Conservation (phyloP, 1,140 invertebrate species). For the Bombus terrestris region DNA sequence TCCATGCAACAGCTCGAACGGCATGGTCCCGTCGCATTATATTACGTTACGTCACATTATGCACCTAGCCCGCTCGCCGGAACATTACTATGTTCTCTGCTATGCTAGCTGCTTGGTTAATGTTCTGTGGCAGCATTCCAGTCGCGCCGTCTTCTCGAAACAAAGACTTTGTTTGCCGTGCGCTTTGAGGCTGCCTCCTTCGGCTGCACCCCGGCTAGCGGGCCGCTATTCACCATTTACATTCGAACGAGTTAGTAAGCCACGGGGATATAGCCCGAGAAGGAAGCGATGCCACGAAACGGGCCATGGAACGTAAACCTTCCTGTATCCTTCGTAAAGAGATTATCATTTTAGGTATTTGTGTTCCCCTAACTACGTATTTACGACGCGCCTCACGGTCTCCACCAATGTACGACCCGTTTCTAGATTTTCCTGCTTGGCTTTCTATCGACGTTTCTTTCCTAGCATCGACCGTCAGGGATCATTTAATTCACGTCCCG, state of each 20-base stretch:
- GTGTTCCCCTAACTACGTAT: background rate
- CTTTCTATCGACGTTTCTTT: background rate
- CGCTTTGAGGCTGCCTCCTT: constrained; percentile 28
- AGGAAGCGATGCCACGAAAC: constrained; percentile 7
- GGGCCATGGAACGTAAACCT: constrained; percentile 17
- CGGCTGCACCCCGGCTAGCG: background rate
- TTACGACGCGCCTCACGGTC: background rate
- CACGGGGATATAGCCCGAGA: background rate
- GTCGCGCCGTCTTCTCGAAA: constrained; percentile 67
- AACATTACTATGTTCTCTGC: constrained; percentile 69
- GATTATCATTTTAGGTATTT: constrained; percentile 25
- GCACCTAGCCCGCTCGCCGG: constrained; percentile 26
- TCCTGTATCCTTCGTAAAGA: background rate
- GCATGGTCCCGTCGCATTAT: constrained; percentile 31
- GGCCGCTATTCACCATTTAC: constrained; percentile 41
- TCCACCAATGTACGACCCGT: too few relatives aligned
- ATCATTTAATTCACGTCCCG: background rate
- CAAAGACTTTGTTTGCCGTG: constrained; percentile 67
- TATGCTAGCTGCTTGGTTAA: constrained; percentile 73
- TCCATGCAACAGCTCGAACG: constrained; percentile 35
- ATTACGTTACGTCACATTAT: constrained; percentile 65
- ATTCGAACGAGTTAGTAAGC: constrained; percentile 15
- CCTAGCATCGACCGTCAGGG: background rate
- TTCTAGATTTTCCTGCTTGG: background rate
- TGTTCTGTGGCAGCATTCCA: constrained; percentile 73